Percentiles rank a stretch among this genome's conserved stretches.
Evolutionary conservation across 2,113 vertebrate genomes (phyloP).

Genomic region (Clupea harengus): DNA sequence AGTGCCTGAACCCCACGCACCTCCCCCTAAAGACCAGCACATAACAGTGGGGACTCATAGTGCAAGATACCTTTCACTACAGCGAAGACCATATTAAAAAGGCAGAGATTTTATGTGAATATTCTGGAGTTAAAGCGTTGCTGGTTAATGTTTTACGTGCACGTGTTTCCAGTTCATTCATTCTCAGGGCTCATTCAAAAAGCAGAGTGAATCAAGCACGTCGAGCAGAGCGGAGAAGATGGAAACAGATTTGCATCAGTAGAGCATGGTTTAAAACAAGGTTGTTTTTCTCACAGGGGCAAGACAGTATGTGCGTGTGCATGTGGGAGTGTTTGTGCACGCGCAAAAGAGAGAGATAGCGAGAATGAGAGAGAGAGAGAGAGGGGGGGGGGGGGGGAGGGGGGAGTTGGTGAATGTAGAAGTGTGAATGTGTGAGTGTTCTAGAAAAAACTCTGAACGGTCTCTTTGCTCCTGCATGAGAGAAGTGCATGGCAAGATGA

Average conservation of each 20-base stretch:
- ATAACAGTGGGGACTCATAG: background rate
- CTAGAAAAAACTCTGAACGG: background rate
- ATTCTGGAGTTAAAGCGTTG: background rate
- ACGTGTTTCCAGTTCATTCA: background rate
- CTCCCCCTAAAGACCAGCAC: background rate
- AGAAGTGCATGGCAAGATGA: constrained; percentile 51
- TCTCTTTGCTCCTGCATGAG: constrained; percentile 33
- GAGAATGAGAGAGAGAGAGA: constrained; percentile 17
- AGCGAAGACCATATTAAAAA: background rate
- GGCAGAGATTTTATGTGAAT: background rate
- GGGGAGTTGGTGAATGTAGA: constrained; percentile 20
- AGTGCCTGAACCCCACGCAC: background rate
- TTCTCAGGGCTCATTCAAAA: background rate
- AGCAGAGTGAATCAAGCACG: background rate
- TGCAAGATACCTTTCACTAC: background rate
- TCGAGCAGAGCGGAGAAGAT: background rate
- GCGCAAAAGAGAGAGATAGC: background rate
- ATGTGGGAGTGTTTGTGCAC: background rate
- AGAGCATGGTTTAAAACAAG: background rate
- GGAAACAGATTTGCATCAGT: background rate
- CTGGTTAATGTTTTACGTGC: background rate
- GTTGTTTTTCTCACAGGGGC: background rate
- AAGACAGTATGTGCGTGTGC: background rate
- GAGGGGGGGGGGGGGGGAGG: constrained; percentile 29
- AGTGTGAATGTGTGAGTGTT: background rate